Conservation (phyloP, 2,113 vertebrate genomes). For the Ciconia boyciana region DNA sequence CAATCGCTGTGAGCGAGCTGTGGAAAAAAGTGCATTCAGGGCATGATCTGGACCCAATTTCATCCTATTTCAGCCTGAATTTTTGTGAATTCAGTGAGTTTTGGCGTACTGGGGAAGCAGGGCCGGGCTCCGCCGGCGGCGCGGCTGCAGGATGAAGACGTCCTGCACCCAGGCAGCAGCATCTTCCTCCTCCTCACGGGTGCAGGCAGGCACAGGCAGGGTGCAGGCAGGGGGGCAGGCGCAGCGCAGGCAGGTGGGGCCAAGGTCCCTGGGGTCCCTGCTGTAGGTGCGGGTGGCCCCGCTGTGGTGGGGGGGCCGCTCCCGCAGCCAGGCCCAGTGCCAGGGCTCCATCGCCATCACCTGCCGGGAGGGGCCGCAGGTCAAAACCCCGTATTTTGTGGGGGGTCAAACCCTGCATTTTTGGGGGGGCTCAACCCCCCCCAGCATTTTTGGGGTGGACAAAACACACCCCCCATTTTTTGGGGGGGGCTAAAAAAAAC, state of each 20-base stretch:
- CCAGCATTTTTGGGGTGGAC: no score
- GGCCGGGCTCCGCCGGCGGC: neutral
- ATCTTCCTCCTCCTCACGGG: neutral
- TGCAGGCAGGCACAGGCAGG: neutral
- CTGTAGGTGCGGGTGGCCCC: constrained; percentile 6
- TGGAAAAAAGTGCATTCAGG: no score
- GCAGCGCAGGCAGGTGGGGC: neutral
- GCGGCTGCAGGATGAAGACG: neutral
- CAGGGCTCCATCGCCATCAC: constrained; percentile 51
- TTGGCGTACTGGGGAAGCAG: neutral
- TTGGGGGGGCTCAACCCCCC: neutral
- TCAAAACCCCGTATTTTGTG: rapidly evolving
- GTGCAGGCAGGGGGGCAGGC: no score
- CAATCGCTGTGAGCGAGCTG: no score
- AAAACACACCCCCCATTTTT: no score
- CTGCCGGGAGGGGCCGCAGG: neutral
- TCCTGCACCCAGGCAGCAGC: neutral
- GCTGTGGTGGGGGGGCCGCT: constrained; percentile 40
- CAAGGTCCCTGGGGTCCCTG: neutral
- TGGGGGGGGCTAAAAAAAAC: no score
- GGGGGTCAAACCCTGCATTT: no score
- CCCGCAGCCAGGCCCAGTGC: constrained; percentile 63
- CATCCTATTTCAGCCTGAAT: neutral
- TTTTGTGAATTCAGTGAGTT: neutral
- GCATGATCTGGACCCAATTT: no score